A percentile compares a stretch with the other conserved stretches of the same genome.
Conservation (phyloP, 2,888 invertebrate species). For the Fragum sueziense region DNA sequence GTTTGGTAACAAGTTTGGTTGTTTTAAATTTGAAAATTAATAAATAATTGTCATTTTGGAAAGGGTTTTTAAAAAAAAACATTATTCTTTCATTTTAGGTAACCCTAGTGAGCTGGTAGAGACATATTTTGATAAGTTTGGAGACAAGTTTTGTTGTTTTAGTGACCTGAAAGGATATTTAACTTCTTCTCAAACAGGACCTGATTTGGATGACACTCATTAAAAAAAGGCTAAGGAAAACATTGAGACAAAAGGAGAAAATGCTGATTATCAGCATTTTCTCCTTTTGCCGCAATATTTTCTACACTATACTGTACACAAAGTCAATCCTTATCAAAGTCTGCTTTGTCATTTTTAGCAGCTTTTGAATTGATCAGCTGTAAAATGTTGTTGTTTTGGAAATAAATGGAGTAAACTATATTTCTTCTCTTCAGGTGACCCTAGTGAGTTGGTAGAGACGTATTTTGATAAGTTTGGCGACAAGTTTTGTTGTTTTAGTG, state of each 20-base stretch:
- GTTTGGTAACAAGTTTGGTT: constrained; percentile 94
- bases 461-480: constrained; percentile 93
- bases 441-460: constrained; percentile 85
- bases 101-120: constrained; percentile 84
- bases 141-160: constrained; percentile 93
- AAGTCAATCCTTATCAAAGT: too few species aligned
- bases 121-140: constrained; percentile 91
- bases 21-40: too few species aligned
- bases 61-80: too few species aligned
- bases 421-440: constrained; percentile 70
- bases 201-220: too few species aligned
- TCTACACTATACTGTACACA: too few species aligned
- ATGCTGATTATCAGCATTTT: not conserved
- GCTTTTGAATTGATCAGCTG: not conserved
- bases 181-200: too few species aligned
- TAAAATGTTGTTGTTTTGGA: too few species aligned
- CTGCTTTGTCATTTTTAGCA: too few species aligned
- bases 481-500: constrained; percentile 93
- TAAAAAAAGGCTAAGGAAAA: too few species aligned
- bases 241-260: not conserved
- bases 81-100: constrained; percentile 73
- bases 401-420: not conserved
- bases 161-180: constrained; percentile 91
- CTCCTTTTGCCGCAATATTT: too few species aligned
- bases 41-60: too few species aligned